Percentiles rank a stretch among this genome's conserved stretches.
Evolutionary conservation across 2,888 invertebrate species (phyloP).

Genomic region (Phrixothrix hirtus): DNA sequence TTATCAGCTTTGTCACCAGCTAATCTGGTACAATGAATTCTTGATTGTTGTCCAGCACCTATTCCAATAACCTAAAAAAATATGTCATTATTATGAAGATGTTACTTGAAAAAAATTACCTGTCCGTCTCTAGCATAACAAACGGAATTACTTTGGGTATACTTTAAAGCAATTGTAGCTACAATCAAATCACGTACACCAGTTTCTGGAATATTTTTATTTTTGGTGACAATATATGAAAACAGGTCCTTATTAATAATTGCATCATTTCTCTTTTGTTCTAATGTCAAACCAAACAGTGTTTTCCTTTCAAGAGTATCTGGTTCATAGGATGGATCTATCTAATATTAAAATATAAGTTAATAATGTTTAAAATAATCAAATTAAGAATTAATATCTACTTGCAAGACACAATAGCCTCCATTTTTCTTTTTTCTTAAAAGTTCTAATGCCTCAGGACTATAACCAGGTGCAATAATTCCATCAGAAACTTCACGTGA

Average conservation of each 20-base stretch:
- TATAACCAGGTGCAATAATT: conserved; percentile 94
- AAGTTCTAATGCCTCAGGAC: conserved; percentile 78
- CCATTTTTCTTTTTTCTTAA: conserved; percentile 95
- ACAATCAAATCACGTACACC: conserved; percentile 91
- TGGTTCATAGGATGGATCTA: conserved; percentile 86
- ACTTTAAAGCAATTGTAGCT: conserved; percentile 95
- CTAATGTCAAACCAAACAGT: conserved; percentile 81
- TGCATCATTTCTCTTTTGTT: conserved; percentile 89
- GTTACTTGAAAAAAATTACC: conserved; percentile 53
- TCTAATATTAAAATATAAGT: conserved; percentile 55
- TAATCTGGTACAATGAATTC: conserved; percentile 96
- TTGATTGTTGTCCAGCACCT: conserved; percentile 98
- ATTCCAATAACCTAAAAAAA: conserved; percentile 71
- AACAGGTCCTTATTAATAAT: conserved; percentile 78
- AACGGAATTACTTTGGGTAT: conserved; percentile 98
- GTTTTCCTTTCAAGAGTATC: conserved; percentile 78
- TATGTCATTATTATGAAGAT: neutral
- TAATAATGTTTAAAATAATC: neutral
- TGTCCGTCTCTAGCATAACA: conserved; percentile 94
- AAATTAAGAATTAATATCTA: neutral
- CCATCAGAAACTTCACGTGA: conserved; percentile 96
- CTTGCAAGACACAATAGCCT: conserved; percentile 84
- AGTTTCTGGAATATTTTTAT: conserved; percentile 67
- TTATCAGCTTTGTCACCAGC: conserved; percentile 97
- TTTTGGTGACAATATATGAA: conserved; percentile 76